phyloP scores from a whole-genome alignment of 2,113 vertebrate species.

The Oophaga pumilio region DNA sequence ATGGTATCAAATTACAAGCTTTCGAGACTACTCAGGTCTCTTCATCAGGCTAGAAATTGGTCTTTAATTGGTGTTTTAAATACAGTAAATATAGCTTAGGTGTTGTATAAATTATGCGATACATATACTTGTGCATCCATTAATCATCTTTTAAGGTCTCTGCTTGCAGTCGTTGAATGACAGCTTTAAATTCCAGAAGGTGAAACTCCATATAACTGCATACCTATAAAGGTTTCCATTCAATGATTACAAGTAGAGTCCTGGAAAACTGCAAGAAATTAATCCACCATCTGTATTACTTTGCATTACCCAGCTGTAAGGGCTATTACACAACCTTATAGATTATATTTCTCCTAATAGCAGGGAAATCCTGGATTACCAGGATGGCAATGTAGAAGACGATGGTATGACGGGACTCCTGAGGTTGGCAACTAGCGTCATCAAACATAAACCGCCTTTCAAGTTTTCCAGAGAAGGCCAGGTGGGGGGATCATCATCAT shows the following conservation, averaged over 20 bases:
- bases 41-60: no score
- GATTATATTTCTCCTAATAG: slow-evolving; percentile 65
- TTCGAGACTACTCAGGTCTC: no score
- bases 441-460: slow-evolving; percentile 97
- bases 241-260: background rate
- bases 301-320: background rate
- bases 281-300: no score
- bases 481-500: slow-evolving; percentile 67
- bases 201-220: background rate
- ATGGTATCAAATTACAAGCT: no score
- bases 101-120: no score
- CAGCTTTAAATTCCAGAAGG: background rate
- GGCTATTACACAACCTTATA: background rate
- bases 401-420: slow-evolving; percentile 94
- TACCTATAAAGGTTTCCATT: background rate
- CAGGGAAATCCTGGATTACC: slow-evolving; percentile 96
- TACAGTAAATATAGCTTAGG: no score
- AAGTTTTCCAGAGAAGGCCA: slow-evolving; percentile 97
- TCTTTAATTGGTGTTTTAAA: no score
- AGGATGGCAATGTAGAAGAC: slow-evolving; percentile 92
- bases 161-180: background rate
- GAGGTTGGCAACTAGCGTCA: slow-evolving; percentile 91
- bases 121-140: background rate
- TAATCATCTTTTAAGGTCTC: background rate
- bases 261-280: no score